Evolutionary conservation across 1,140 invertebrate genomes (phyloP), one percentile per base, ranked within the genome.

Genomic region (Bombyx mandarina): DNA sequence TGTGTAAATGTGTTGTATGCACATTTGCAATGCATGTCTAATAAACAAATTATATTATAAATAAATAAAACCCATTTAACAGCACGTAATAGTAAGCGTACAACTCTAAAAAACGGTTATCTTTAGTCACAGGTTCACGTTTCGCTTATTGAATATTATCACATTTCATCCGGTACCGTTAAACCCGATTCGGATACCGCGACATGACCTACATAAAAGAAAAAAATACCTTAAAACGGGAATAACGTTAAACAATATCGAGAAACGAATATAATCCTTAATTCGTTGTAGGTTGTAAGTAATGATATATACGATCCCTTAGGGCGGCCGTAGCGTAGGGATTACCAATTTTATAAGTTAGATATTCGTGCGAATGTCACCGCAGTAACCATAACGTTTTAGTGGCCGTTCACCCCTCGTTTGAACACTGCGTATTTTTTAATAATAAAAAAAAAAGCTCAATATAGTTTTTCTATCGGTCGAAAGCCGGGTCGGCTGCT

Each of bases 291-390:
- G 65, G 59, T 72, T 63, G 63, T 70, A 60, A 61, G 59, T 60
- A 72, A 73, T 77, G 79, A 67, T 69, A 77, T 77, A 77, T 80
- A 61, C 62, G 65, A 43, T 71, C 66, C 64, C 62, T 56, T 62
- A 71, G 71, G 65, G 71, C 60, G 64, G 61, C 61, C 54, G 71
- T 78, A 66, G 68, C 65, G 60, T 66, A 55, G 56, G 70, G 73
- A 82, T 78, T 73, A 77, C 73, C 79, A 80, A 82, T 86, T 86
- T 84, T 82, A 80, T 85, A 85, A 82, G 80, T 82, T 81, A 79
- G 78, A 72, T 84, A 76, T 79, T 75, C 73, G 69, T 77, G 74
- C 74, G 75, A 82, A 79, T 79, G 81, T 84, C 81, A 80, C 79
- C 75, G 79, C 81, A 79, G 73, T 83, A 82, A 80, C 83, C 75